Conservation (phyloP, 2,113 vertebrate genomes). For the Coreoperca whiteheadi region DNA sequence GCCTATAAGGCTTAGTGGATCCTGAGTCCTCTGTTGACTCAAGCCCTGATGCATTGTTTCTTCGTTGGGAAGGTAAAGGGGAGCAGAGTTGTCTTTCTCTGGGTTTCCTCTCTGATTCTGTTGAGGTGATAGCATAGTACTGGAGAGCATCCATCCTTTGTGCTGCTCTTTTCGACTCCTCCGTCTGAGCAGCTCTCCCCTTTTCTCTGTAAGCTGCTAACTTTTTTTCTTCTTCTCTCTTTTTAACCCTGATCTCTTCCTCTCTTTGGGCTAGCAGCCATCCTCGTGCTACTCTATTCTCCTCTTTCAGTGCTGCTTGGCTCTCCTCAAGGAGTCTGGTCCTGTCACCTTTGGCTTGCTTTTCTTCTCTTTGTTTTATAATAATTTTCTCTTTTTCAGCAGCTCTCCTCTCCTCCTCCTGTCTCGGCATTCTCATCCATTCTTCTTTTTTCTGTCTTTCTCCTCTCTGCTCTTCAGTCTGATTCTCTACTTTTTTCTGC, state of each 20-base stretch:
- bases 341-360: constrained; percentile 11
- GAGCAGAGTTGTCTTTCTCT: constrained; percentile 57
- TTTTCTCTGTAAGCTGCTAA: constrained; percentile 32
- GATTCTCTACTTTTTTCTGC: neutral
- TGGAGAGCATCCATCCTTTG: constrained; percentile 75
- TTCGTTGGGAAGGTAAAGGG: constrained; percentile 51
- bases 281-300: constrained; percentile 25
- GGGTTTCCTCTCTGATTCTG: constrained; percentile 65
- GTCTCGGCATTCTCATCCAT: neutral
- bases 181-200: constrained; percentile 20
- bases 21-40: constrained; percentile 49
- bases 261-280: constrained; percentile 27
- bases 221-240: constrained; percentile 33
- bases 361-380: constrained; percentile 36
- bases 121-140: constrained; percentile 81
- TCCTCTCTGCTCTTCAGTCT: constrained; percentile 15
- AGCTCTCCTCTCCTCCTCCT: constrained; percentile 8
- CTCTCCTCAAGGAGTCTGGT: constrained; percentile 22
- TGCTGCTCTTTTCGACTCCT: constrained; percentile 46
- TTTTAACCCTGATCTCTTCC: constrained; percentile 7
- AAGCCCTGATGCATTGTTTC: constrained; percentile 11
- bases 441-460: constrained; percentile 6
- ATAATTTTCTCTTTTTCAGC: constrained; percentile 34
- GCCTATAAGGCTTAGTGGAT: constrained; percentile 18
- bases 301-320: constrained; percentile 19